A percentile compares a stretch with the other conserved stretches of the same genome.
Evolutionary conservation across 1,140 invertebrate species (phyloP).

Genomic region (Coelopa frigida): DNA sequence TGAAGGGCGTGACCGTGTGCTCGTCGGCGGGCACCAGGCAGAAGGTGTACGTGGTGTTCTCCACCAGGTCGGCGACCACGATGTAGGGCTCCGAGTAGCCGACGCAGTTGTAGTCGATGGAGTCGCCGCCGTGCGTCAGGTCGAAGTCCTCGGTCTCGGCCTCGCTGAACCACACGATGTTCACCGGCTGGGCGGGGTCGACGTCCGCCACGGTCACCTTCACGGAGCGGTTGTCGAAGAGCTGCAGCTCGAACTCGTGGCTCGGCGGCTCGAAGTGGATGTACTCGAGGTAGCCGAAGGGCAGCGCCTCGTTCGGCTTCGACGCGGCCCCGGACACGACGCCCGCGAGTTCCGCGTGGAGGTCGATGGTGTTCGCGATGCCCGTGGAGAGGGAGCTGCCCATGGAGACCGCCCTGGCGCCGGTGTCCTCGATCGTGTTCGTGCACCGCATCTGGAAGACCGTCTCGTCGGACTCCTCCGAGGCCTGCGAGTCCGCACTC

Average conservation of each 20-base stretch:
- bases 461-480: too few relatives aligned
- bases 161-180: slow-evolving; percentile 28
- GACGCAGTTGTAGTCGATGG: slow-evolving; percentile 23
- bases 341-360: too few relatives aligned
- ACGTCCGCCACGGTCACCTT: slow-evolving; percentile 17
- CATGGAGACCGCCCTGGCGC: too few relatives aligned
- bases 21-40: slow-evolving; percentile 19
- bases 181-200: slow-evolving; percentile 8
- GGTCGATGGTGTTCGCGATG: too few relatives aligned
- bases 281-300: too few relatives aligned
- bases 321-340: not conserved
- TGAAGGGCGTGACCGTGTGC: slow-evolving; percentile 19
- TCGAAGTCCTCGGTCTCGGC: not conserved
- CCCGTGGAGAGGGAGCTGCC: too few relatives aligned
- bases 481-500: too few relatives aligned
- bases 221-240: slow-evolving; percentile 16
- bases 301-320: too few relatives aligned
- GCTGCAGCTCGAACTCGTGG: slow-evolving; percentile 21
- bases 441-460: slow-evolving; percentile 10
- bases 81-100: slow-evolving; percentile 13
- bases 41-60: slow-evolving; percentile 28
- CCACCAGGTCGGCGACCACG: not conserved
- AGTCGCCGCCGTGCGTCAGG: not conserved
- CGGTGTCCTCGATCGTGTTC: too few relatives aligned
- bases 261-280: slow-evolving; percentile 21